phyloP scores from a whole-genome alignment of 1,140 invertebrate genomes.

The Tyrophagus putrescentiae region DNA sequence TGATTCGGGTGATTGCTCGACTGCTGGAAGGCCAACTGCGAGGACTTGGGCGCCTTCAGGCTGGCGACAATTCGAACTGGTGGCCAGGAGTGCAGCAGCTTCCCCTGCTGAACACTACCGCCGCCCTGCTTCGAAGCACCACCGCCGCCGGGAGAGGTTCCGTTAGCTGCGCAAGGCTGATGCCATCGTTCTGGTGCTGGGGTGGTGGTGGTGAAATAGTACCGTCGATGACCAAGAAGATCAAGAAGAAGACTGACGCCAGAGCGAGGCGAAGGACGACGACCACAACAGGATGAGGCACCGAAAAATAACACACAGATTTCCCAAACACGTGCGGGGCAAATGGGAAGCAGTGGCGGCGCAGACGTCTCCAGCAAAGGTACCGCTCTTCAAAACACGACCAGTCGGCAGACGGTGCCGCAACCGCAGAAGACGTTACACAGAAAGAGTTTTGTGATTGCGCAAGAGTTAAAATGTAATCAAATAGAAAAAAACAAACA shows the following conservation, averaged over 20 bases:
- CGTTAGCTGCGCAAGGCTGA: neutral
- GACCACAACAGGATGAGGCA: too few relatives aligned
- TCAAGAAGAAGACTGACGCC: too few relatives aligned
- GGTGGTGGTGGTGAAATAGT: neutral
- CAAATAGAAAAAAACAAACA: neutral
- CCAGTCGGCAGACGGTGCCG: too few relatives aligned
- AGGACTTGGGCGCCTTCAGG: neutral
- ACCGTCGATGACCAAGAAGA: too few relatives aligned
- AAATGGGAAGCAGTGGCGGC: too few relatives aligned
- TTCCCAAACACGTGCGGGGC: too few relatives aligned
- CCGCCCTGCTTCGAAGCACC: neutral
- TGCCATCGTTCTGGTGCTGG: neutral
- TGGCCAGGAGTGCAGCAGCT: neutral
- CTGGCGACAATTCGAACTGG: neutral
- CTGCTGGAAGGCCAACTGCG: conserved; percentile 12
- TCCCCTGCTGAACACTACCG: neutral
- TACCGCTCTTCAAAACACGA: too few relatives aligned
- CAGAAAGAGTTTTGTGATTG: neutral
- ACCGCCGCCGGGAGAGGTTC: neutral
- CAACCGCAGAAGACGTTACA: neutral
- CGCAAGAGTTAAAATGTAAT: neutral
- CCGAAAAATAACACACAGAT: too few relatives aligned
- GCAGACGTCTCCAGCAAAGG: too few relatives aligned
- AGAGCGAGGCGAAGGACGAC: too few relatives aligned
- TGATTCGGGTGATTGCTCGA: neutral